Base-by-base conservation (phyloP, 2,888 invertebrate genomes). In the Campoplex nolae region DNA sequence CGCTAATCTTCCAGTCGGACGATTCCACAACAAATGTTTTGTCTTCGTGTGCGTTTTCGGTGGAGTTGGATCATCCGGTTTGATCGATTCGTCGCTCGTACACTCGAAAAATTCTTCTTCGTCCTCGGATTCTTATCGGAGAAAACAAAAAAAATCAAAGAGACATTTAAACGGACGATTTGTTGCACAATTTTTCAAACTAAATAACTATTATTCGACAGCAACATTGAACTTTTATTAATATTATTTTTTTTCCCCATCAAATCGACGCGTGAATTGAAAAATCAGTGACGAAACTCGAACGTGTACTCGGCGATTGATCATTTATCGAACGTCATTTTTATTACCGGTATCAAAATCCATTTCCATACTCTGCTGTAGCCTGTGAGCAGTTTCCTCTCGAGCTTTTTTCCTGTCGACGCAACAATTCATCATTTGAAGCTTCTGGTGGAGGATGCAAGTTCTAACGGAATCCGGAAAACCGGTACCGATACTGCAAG, bases 371-470 rank as follows among this genome's bases (percentile, higher is more conserved):
- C 90, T 92, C 45, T 91, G 93, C 58, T 89, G 62, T 32, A 32
- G 90, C 45, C 89, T 90, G 62, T 92, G 93, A 32, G 93, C 92
- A 23, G 92, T 94, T 82, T 94, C 94, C 89, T 96, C 96, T 58
- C 95, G 95, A 91, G 94, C 93, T 76, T 95, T 95, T 89, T 96
- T 95, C 71, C 97, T 95, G 87, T 96, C 96, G 89, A 97, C 97
- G 94, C 97, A 98, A 92, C 97, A 96, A 92, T 97, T 98, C 58
- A 98, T 94, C 95, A 98, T 96, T 95, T 98, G 99, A 65, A 99
- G 96, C 94, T 99, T 99, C 95, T 99, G 99, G 95, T 99, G 98
- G 18, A 99, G 95, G 67, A 99, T 95, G 93, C 99, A 98, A 9
- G 98, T 97, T 84, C 98, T 96, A 23, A 94, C 93, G 65, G 97